Evolutionary conservation across 1,140 invertebrate genomes (phyloP), one percentile per base, ranked within the genome.

Genomic region (Nymphalis io): DNA sequence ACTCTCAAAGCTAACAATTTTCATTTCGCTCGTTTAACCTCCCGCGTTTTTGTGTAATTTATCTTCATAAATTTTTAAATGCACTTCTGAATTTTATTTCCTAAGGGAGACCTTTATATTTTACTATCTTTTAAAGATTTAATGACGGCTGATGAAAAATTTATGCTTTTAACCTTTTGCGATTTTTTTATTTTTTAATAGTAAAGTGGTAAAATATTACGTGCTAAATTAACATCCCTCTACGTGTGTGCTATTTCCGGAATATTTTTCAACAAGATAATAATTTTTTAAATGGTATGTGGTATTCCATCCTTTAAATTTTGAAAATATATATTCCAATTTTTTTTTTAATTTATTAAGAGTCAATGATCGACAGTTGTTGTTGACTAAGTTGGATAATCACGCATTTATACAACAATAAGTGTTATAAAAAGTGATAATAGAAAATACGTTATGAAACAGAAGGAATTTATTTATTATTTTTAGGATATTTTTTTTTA

Each of bases 1-100:
- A 73, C 72, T 71, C 60, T 67, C 68, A 70, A 70, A 70, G 64
- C 64, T 68, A 76, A 73, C 74, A 73, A 48, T 73, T 76, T 76
- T 62, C 59, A 70, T 72, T 72, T 66, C 60, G 16, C 68, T 44
- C 27, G 68, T 63, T 69, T 57, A 61, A 39, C 33, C 60, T 55
- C 44, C 27, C 40, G 48, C 38, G 38, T 70, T 70, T 66, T 72
- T 66, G 44, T 57, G 46, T 70, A 57, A 74, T 70, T 62, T 62
- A 74, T 67, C 57, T 55, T 53, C 60, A 69, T 62, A 46, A 57
- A 63, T 62, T 62, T 63, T 55, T 63, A 59, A 66, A 66, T 69
- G 23, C 53, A 58, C 16, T 69, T 44, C 60, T 16, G n/a, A 55
- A 57, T 69, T 69, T 62, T 61, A 62, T 63, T 57, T 60, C 23